Base-by-base conservation (phyloP, 2,113 vertebrate species). In the Apodemus sylvaticus region DNA sequence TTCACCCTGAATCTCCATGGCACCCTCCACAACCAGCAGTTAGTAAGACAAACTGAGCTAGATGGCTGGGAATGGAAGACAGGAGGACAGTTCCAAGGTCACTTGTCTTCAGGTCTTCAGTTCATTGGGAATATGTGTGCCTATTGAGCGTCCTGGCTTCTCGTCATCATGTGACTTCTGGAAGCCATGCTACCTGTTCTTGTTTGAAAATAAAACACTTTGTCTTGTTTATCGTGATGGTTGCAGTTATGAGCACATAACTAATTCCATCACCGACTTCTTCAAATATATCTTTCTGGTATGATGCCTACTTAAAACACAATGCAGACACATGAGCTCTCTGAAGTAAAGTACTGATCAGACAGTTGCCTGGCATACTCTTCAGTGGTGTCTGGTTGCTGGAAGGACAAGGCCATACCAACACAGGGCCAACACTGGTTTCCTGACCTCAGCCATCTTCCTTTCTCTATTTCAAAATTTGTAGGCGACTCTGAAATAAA, bases 381-480 rank as follows among this genome's bases (percentile, higher is more conserved):
- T 60, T 76, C 26, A 68, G 19, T 68, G 6, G 4, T n/a, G 55
- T 85, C 70, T 16, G 31, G 58, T 9, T 77, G 60, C 17, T 71
- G 76, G 70, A 71, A 77, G 42, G 36, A 76, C 16, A 71, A 92
- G 82, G 12, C 36, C 36, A 70, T 70, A 31, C 11, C 10, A 66
- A 2, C 2, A 22, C 14, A 0, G n/a, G 29, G 34, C 31, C 8
- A n/a, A 22, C 17, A 3, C 45, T 29, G 60, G 34, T 36, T 22
- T n/a, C 22, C 12, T 60, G 9, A 73, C 4, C 34, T 1, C 2
- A 2, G 66, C 6, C 42, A 14, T 13, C 29, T 86, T 45, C 34
- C 45, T 82, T 58, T 86, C 68, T 64, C 31, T 77, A 17, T 66
- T 60, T 62, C 22, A 58, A 68, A 71, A 87, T 71, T 66, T 90